phyloP scores from a whole-genome alignment of 2,888 invertebrate species.

The Sepiola atlantica region DNA sequence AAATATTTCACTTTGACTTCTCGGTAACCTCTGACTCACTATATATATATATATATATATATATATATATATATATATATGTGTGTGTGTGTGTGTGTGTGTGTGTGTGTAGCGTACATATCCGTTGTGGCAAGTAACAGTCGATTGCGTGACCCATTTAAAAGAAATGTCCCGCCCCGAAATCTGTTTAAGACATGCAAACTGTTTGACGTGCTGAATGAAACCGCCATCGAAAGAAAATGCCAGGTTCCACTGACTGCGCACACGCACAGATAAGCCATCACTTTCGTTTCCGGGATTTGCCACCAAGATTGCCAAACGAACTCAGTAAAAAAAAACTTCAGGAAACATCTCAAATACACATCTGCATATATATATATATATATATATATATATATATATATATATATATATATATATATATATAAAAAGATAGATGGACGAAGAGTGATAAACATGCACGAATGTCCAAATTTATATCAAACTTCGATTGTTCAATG shows the following conservation, averaged over 20 bases:
- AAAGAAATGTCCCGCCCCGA: not conserved
- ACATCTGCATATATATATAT: too few species aligned
- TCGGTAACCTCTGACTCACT: too few species aligned
- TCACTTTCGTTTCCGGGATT: not conserved
- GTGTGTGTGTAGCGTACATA: not conserved
- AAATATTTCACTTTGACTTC: too few species aligned
- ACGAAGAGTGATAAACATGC: too few species aligned
- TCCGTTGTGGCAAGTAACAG: not conserved
- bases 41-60: not conserved
- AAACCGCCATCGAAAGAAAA: not conserved
- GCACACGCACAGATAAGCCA: slow-evolving; percentile 11
- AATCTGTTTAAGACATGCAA: slow-evolving; percentile 32
- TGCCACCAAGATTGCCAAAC: not conserved
- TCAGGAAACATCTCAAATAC: too few species aligned
- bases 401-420: not conserved
- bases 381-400: not conserved
- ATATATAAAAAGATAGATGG: too few species aligned
- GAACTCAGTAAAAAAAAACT: too few species aligned
- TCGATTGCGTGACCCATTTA: not conserved
- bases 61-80: not conserved
- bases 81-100: not conserved
- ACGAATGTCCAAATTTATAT: too few species aligned
- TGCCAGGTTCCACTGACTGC: not conserved
- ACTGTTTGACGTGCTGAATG: not conserved
- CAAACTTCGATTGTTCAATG: too few species aligned